Percentiles rank a stretch among this genome's conserved stretches.
Conservation (phyloP, 1,140 invertebrate species). For the Caerostris darwini region DNA sequence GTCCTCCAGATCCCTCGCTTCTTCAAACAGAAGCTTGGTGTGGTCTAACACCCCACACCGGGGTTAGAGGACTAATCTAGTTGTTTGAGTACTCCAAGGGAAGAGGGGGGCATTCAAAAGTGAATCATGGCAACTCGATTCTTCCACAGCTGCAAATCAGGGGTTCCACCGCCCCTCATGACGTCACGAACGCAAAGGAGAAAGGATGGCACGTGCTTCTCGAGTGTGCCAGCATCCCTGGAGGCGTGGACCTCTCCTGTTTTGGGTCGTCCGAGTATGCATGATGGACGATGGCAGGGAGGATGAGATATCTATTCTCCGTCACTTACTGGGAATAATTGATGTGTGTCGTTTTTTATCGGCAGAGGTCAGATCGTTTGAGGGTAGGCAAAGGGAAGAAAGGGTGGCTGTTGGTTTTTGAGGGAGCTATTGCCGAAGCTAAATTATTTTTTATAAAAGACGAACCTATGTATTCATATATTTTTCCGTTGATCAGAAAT, state of each 20-base stretch:
- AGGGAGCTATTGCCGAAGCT: background rate
- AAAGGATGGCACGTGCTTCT: background rate
- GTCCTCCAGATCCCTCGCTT: too few relatives aligned
- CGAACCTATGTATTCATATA: too few relatives aligned
- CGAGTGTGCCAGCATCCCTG: background rate
- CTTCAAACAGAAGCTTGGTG: too few relatives aligned
- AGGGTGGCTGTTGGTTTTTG: background rate
- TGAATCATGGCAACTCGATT: conserved; percentile 30
- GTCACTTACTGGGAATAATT: conserved; percentile 35
- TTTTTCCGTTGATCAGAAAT: too few relatives aligned
- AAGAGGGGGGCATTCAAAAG: background rate
- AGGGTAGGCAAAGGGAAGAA: background rate
- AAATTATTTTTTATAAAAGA: too few relatives aligned
- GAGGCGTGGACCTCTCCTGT: background rate
- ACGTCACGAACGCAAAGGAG: background rate
- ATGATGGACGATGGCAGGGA: conserved; percentile 19
- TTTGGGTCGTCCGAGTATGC: background rate
- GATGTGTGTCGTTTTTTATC: conserved; percentile 20
- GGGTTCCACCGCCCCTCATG: background rate
- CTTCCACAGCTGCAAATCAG: conserved; percentile 27
- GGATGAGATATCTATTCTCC: background rate
- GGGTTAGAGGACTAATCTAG: background rate
- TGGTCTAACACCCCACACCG: too few relatives aligned
- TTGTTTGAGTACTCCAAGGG: background rate
- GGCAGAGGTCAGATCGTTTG: conserved; percentile 13